Evolutionary conservation across 2,113 vertebrate genomes (phyloP).

Genomic region (Smithornis capensis): DNA sequence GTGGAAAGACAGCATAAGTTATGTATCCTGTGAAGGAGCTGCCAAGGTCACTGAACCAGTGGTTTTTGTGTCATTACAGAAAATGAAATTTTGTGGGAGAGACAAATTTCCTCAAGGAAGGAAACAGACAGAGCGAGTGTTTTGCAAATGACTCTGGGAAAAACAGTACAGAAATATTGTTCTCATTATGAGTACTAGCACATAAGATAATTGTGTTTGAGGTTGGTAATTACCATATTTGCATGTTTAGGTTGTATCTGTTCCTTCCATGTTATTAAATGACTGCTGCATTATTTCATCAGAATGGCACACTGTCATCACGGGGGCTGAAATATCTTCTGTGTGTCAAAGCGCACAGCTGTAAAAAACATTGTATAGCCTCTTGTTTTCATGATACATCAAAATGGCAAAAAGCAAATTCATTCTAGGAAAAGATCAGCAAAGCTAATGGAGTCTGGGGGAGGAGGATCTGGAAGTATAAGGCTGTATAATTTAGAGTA

Average conservation of each 20-base stretch:
- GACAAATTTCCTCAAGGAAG: constrained; percentile 40
- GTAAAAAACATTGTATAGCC: neutral
- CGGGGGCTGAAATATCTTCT: neutral
- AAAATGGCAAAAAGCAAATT: neutral
- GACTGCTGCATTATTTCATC: constrained; percentile 42
- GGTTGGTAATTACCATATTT: constrained; percentile 49
- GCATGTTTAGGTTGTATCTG: constrained; percentile 37
- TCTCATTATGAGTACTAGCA: constrained; percentile 21
- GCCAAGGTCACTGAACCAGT: constrained; percentile 22
- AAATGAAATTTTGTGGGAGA: constrained; percentile 50
- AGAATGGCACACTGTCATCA: neutral
- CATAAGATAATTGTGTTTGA: constrained; percentile 60
- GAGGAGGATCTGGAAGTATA: neutral
- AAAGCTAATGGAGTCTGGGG: neutral
- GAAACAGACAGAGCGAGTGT: neutral
- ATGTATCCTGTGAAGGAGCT: neutral
- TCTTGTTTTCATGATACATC: neutral
- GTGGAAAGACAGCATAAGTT: neutral
- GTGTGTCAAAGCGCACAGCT: neutral
- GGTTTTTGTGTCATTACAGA: neutral
- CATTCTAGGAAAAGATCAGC: neutral
- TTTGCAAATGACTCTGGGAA: constrained; percentile 10
- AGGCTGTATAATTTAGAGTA: neutral
- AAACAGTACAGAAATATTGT: constrained; percentile 21
- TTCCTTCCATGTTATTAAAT: constrained; percentile 33